phyloP scores from a whole-genome alignment of 2,797 vertebrate genomes.

The Acanthurus tractus region DNA sequence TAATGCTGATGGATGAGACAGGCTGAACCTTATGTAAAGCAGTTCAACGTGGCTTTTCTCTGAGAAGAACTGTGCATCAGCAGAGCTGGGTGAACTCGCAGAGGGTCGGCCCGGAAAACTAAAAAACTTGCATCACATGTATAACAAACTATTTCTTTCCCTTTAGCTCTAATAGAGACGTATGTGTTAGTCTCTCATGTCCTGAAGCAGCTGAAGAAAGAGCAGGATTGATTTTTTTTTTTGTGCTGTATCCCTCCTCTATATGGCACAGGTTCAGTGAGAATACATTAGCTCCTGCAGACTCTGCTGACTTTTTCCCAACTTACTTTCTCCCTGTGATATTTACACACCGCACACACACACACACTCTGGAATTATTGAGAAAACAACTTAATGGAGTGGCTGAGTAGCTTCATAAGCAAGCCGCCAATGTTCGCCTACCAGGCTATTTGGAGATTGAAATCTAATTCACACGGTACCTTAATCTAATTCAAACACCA shows the following conservation, averaged over 20 bases:
- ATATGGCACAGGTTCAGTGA: conserved; percentile 5
- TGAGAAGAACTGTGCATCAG: conserved; percentile 20
- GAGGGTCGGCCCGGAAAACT: conserved; percentile 2
- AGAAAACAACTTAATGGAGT: conserved; percentile 71
- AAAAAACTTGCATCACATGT: conserved; percentile 1
- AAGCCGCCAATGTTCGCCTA: conserved; percentile 51
- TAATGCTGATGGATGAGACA: conserved; percentile 53
- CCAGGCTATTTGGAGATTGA: conserved; percentile 64
- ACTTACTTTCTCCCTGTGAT: conserved; percentile 41
- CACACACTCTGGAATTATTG: conserved; percentile 65
- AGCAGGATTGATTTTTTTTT: conserved; percentile 32
- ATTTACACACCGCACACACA: conserved; percentile 57
- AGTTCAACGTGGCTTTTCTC: conserved; percentile 11
- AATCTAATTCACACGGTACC: conserved; percentile 68
- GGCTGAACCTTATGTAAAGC: conserved; percentile 30
- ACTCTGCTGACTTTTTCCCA: conserved; percentile 35
- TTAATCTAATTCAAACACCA: conserved; percentile 74
- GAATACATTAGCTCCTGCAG: conserved; percentile 52
- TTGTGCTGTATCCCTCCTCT: not conserved
- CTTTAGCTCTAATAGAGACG: conserved; percentile 56
- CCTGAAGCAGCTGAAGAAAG: conserved; percentile 3
- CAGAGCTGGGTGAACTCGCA: conserved; percentile 7
- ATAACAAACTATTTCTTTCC: conserved; percentile 23
- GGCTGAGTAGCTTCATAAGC: conserved; percentile 63
- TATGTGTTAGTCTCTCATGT: conserved; percentile 40